These are phyloP conservation scores for Rhinolophus sinicus DNA, from an alignment of 2,113 vertebrate species.

Conservation along the genomic window DNA sequence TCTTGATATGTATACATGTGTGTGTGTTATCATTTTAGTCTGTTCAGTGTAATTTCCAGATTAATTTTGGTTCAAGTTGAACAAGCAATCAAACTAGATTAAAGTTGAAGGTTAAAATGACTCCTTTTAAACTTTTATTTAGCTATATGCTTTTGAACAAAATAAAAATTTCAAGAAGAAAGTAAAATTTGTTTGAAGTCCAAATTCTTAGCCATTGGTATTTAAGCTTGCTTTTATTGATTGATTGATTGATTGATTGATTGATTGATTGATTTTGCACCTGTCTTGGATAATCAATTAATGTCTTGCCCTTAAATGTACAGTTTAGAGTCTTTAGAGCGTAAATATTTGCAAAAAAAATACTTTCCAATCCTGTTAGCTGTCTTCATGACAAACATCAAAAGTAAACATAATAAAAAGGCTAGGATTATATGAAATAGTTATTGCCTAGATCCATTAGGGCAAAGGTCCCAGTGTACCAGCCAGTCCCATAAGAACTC, in stretches of 20 bases:
- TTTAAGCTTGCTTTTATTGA: not conserved
- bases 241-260: not conserved
- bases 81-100: not conserved
- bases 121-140: not conserved
- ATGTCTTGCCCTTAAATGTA: not conserved
- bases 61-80: not conserved
- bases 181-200: not conserved
- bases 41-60: not conserved
- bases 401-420: not conserved
- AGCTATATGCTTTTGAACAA: not conserved
- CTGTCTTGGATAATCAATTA: not conserved
- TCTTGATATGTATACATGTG: not conserved
- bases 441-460: not conserved
- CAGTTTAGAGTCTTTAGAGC: not conserved
- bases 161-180: constrained; percentile 1
- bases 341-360: constrained; percentile 40
- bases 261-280: not conserved
- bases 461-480: not conserved
- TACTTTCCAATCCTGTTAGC: not conserved
- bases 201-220: not conserved
- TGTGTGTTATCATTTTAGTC: not conserved
- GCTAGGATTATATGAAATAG: not conserved
- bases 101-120: not conserved
- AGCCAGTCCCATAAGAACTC: not conserved
- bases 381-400: not conserved